Evolutionary conservation across 2,888 invertebrate species (phyloP).

Genomic region (Dendrolimus pini): DNA sequence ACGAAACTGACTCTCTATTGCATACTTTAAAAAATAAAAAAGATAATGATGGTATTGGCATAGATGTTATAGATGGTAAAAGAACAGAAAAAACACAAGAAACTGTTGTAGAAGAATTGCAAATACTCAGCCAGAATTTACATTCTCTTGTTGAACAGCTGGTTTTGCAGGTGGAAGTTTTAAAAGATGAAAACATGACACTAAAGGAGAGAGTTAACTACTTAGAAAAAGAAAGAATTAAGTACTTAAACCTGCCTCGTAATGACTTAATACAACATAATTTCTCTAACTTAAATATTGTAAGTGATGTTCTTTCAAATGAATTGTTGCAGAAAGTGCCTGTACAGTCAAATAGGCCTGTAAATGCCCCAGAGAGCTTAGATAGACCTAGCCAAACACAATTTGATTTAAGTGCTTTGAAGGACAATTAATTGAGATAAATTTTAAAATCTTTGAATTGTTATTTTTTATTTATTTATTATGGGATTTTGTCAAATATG

Average conservation of each 20-base stretch:
- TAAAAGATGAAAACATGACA: conserved; percentile 78
- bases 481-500: too few species aligned
- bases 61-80: conserved; percentile 49
- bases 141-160: conserved; percentile 73
- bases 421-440: conserved; percentile 28
- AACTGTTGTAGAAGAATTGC: conserved; percentile 81
- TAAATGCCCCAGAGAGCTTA: conserved; percentile 14
- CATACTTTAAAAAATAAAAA: conserved; percentile 47
- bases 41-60: conserved; percentile 26
- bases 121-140: conserved; percentile 79
- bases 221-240: conserved; percentile 73
- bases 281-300: conserved; percentile 22
- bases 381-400: conserved; percentile 33
- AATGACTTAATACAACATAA: conserved; percentile 31
- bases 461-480: background rate
- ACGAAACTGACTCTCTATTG: conserved; percentile 81
- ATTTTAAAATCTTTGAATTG: background rate
- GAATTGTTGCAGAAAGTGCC: conserved; percentile 26
- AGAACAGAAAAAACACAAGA: conserved; percentile 79
- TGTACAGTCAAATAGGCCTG: conserved; percentile 21
- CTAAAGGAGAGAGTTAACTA: conserved; percentile 75
- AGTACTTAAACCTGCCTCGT: conserved; percentile 49
- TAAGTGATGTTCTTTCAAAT: conserved; percentile 21
- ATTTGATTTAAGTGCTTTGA: conserved; percentile 54
- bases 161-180: conserved; percentile 79